Conservation (phyloP, 2,113 vertebrate genomes). For the Apodemus sylvaticus region DNA sequence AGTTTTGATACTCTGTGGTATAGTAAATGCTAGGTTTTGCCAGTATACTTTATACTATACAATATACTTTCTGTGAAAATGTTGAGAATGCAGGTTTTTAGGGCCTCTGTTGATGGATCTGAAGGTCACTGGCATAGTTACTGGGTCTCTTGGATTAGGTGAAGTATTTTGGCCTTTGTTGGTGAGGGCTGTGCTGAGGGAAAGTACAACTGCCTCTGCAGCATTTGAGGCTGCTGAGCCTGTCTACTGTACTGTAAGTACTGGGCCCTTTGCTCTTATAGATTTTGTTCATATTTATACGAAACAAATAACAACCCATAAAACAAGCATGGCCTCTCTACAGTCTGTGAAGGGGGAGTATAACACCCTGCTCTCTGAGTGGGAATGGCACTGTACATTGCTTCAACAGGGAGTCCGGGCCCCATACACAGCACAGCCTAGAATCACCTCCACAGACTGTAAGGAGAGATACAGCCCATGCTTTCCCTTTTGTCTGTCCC, state of each 20-base stretch:
- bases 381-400: too few species aligned
- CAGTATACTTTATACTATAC: not conserved
- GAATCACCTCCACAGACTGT: not conserved
- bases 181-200: not conserved
- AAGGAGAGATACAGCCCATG: not conserved
- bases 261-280: not conserved
- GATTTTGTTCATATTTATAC: not conserved
- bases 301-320: too few species aligned
- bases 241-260: not conserved
- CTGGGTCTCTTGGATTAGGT: not conserved
- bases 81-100: not conserved
- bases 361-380: too few species aligned
- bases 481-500: not conserved
- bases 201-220: not conserved
- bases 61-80: not conserved
- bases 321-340: too few species aligned
- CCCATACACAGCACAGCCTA: too few species aligned
- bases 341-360: too few species aligned
- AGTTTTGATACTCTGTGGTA: not conserved
- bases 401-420: too few species aligned
- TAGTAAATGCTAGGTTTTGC: not conserved
- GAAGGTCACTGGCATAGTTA: not conserved
- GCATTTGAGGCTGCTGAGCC: not conserved
- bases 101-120: not conserved
- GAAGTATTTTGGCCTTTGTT: not conserved